Evolutionary conservation across 2,113 vertebrate genomes (phyloP).

Genomic region (Pithys albifrons): DNA sequence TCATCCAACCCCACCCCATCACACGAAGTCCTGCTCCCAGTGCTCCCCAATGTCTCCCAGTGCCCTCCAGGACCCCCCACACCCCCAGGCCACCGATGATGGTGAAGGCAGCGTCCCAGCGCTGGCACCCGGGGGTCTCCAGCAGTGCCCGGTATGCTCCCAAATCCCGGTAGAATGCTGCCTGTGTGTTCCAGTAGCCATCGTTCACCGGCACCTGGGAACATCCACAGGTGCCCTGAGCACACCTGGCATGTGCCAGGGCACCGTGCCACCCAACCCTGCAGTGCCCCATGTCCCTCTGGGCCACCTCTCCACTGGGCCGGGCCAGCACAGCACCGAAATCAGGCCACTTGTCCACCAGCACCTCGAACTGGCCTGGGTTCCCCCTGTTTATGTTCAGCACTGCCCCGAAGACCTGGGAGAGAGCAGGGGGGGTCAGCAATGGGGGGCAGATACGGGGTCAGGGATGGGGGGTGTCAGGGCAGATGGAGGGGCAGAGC

Average conservation of each 20-base stretch:
- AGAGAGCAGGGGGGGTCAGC: neutral
- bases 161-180: neutral
- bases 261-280: neutral
- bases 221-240: neutral
- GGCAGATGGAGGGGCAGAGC: neutral
- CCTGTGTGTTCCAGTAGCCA: neutral
- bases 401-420: conserved; percentile 11
- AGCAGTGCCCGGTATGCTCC: neutral
- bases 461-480: neutral
- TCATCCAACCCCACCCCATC: neutral
- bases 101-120: neutral
- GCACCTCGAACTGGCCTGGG: neutral
- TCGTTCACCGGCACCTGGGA: neutral
- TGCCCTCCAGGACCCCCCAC: neutral
- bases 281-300: neutral
- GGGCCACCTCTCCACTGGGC: conserved; percentile 3
- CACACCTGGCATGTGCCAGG: neutral
- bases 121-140: neutral
- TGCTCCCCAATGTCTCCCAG: neutral
- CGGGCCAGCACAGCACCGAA: neutral
- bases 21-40: neutral
- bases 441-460: neutral
- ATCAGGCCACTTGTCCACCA: conserved; percentile 38
- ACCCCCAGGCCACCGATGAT: neutral
- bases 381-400: conserved; percentile 53